Conservation (phyloP, 1,140 invertebrate genomes). For the Heliconius hewitsoni region DNA sequence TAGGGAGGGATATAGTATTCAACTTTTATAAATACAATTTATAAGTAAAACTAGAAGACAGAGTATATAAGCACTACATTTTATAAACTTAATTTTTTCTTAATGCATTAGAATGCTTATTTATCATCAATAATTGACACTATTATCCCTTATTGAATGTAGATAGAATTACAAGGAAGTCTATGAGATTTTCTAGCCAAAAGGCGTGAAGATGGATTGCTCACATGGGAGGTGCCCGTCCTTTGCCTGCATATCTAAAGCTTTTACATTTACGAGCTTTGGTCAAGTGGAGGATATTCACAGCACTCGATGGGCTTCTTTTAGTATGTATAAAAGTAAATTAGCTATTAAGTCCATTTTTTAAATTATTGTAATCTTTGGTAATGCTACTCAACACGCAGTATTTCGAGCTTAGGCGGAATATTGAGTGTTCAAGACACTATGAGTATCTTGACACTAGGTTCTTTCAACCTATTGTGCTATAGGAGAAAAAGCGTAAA, state of each 20-base stretch:
- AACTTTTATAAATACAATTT: too few species aligned
- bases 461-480: too few species aligned
- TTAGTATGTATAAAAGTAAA: not conserved
- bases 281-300: not conserved
- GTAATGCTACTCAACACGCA: too few species aligned
- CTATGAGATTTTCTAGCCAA: slow-evolving; percentile 4
- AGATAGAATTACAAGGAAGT: not conserved
- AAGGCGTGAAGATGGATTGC: slow-evolving; percentile 20
- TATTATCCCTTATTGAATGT: not conserved
- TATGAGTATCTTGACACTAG: too few species aligned
- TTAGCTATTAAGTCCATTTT: not conserved
- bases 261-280: slow-evolving; percentile 13
- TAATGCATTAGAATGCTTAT: not conserved
- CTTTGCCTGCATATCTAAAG: slow-evolving; percentile 6
- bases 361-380: too few species aligned
- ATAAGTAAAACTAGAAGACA: too few species aligned
- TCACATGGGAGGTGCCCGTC: slow-evolving; percentile 7
- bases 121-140: not conserved
- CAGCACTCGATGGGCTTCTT: not conserved
- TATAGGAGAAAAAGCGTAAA: too few species aligned
- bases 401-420: too few species aligned
- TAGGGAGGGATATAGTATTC: too few species aligned
- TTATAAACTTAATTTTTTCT: too few species aligned
- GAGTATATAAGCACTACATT: too few species aligned
- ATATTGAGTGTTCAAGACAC: too few species aligned